Evolutionary conservation across 2,888 invertebrate species (phyloP), one percentile per base, ranked within the genome.

Genomic region (Lepidochrysops patricia): DNA sequence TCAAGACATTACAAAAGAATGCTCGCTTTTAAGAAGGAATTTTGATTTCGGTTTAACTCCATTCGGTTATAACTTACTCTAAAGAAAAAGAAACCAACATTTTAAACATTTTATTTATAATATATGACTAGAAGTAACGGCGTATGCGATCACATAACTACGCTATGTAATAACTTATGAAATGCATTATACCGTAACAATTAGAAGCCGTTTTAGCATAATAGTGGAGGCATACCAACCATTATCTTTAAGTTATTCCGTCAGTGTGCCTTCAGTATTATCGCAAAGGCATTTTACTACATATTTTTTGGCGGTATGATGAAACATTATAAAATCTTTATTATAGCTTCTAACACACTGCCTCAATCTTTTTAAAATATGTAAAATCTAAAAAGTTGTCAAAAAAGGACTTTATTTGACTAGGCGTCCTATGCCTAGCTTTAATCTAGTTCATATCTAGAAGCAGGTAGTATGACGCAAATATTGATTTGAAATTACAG

Each of bases 121-220:
- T 26, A 15, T 52, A 52, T 52, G 52, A 52, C 52, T 52, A 52
- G 52, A 52, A 52, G 27, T 52, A 52, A 29, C 52, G 29, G 52
- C 29, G 2, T 35, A 52, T 52, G 27, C 27, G 29, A 52, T 29
- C 27, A 52, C 9, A 52, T 49, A 49, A 43, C 43, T 50, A 50
- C 13, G n/a, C 25, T 50, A 50, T 50, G 26, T 50, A 50, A 50
- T 23, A 50, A 50, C 6, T 27, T 27, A 52, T 29, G 52, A 52
- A 52, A 52, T 52, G 26, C 52, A 52, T 4, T 27, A 52, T 9
- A 27, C 52, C 27, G 27, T 52, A 29, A 52, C 52, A 52, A n/a
- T 23, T 3, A 43, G 12, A 9, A 19, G 43, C 19, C 3, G 19
- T 19, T 6, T n/a, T 9, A 19, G 15, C 19, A 19, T 43, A 43